A percentile compares a stretch with the other conserved stretches of the same genome.
Conservation (phyloP, 1,140 invertebrate genomes). For the Lepidurus couesii region DNA sequence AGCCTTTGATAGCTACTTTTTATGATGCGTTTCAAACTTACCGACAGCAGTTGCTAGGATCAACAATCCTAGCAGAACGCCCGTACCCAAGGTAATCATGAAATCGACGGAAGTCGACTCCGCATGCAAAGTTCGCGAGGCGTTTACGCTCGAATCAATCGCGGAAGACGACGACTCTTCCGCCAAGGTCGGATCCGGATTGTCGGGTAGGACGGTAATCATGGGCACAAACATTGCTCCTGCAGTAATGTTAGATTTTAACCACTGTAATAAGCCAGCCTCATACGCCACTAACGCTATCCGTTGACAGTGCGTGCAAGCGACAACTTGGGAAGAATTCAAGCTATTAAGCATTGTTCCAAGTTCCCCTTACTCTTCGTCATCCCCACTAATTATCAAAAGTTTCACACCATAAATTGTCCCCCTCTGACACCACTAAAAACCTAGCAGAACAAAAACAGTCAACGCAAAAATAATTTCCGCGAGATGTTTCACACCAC, state of each 20-base stretch:
- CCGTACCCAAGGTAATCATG: constrained; percentile 17
- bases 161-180: background rate
- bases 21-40: background rate
- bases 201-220: background rate
- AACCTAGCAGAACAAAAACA: too few species aligned
- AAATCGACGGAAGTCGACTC: background rate
- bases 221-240: constrained; percentile 11
- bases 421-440: too few species aligned
- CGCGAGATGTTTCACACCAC: too few species aligned
- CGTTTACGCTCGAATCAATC: background rate
- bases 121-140: background rate
- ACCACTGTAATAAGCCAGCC: background rate
- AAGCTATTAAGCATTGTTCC: constrained; percentile 9
- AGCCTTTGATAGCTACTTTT: too few species aligned
- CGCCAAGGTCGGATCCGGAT: background rate
- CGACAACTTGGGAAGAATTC: background rate
- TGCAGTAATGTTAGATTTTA: background rate
- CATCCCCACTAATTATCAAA: background rate
- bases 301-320: background rate
- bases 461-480: too few species aligned
- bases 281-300: background rate
- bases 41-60: background rate
- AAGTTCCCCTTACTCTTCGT: background rate
- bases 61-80: background rate
- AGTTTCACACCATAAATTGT: too few species aligned